These are phyloP conservation scores for Neotoxoptera formosana DNA, from an alignment of 1,140 invertebrate species.

Conservation along the genomic window DNA sequence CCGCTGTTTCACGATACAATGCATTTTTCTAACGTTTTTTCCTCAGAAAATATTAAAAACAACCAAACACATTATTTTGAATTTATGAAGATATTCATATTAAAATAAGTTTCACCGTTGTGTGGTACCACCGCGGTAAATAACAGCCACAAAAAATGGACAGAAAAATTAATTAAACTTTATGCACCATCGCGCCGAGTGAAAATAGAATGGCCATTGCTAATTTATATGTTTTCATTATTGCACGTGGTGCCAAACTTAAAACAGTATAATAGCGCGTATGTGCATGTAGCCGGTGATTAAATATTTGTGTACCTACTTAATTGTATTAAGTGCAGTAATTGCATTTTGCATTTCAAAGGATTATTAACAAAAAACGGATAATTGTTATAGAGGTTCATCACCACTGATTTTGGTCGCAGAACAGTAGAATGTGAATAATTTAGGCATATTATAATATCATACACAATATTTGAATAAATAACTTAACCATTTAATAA, in stretches of 20 bases:
- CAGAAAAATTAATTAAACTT: background rate
- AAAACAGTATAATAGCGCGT: background rate
- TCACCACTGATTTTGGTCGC: background rate
- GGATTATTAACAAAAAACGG: background rate
- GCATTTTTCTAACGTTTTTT: background rate
- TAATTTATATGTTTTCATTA: background rate
- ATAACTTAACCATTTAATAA: slow-evolving; percentile 47
- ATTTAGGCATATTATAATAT: background rate
- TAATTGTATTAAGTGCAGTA: background rate
- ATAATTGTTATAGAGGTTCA: background rate
- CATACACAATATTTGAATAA: background rate
- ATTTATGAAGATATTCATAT: background rate
- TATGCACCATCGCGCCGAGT: background rate
- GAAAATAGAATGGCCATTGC: background rate
- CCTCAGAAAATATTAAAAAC: background rate
- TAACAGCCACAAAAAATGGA: background rate
- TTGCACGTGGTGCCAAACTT: background rate
- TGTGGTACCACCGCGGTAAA: too few relatives aligned
- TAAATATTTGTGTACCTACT: background rate
- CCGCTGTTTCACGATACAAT: background rate
- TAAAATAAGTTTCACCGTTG: background rate
- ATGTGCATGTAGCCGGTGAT: background rate
- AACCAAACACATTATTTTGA: background rate
- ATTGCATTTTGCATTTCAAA: background rate
- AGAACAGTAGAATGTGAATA: background rate